Conservation (phyloP, 2,888 invertebrate species). For the Cyaniris semiargus region DNA sequence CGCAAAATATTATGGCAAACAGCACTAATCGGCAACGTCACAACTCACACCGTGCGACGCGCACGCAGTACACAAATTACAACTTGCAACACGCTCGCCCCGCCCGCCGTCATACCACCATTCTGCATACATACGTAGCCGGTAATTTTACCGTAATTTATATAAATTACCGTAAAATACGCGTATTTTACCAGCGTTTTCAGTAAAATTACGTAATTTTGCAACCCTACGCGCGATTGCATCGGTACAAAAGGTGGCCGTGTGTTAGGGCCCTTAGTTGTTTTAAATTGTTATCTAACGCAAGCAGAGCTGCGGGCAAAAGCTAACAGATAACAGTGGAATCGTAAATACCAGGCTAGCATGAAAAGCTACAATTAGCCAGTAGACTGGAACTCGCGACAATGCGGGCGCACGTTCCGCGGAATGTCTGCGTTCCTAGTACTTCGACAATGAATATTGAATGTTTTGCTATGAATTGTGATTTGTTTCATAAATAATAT, state of each 20-base stretch:
- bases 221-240: background rate
- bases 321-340: background rate
- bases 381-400: slow-evolving; percentile 16
- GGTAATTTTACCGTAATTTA: too few relatives aligned
- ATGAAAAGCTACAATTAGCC: slow-evolving; percentile 20
- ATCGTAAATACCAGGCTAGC: slow-evolving; percentile 1
- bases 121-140: too few relatives aligned
- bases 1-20: too few relatives aligned
- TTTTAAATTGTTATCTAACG: background rate
- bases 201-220: too few relatives aligned
- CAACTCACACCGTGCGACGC: too few relatives aligned
- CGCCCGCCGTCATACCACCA: too few relatives aligned
- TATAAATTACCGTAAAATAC: too few relatives aligned
- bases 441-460: background rate
- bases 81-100: too few relatives aligned
- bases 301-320: background rate
- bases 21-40: too few relatives aligned
- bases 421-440: slow-evolving; percentile 34
- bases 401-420: slow-evolving; percentile 34
- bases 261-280: background rate
- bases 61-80: too few relatives aligned
- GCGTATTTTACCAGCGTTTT: too few relatives aligned
- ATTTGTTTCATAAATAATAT: background rate
- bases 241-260: too few relatives aligned
- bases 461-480: background rate